These are phyloP conservation scores for Noctilio leporinus DNA, from an alignment of 2,113 vertebrate genomes.

Conservation along the genomic window DNA sequence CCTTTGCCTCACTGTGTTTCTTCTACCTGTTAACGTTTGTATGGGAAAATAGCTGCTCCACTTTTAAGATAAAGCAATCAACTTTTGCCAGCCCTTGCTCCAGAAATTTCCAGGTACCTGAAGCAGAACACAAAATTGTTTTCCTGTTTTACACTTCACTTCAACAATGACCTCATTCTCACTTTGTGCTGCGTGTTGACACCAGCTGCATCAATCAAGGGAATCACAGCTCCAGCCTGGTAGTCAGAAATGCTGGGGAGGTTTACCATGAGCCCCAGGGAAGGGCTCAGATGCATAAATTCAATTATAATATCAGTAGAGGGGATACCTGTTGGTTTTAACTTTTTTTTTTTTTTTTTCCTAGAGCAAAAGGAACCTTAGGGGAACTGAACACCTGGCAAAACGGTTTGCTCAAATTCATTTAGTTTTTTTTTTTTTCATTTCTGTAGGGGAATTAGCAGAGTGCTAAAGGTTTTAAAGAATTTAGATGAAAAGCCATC, in stretches of 20 bases:
- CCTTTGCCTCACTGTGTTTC: not conserved
- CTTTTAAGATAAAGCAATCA: not conserved
- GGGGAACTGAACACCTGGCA: constrained; percentile 70
- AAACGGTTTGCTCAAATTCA: constrained; percentile 61
- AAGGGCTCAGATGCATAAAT: not conserved
- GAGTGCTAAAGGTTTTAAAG: constrained; percentile 73
- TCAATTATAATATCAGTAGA: constrained; percentile 51
- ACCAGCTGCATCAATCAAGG: constrained; percentile 51
- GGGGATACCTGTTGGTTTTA: constrained; percentile 54
- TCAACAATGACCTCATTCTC: constrained; percentile 34
- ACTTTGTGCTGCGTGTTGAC: constrained; percentile 31
- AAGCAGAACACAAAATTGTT: constrained; percentile 26
- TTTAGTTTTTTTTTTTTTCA: constrained; percentile 33
- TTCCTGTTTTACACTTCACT: constrained; percentile 28
- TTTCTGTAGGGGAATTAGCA: constrained; percentile 69
- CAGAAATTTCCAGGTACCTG: constrained; percentile 39
- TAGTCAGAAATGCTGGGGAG: constrained; percentile 20
- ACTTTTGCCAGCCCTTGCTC: not conserved
- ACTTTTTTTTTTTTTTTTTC: not conserved
- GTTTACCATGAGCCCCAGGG: constrained; percentile 28
- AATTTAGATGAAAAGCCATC: constrained; percentile 74
- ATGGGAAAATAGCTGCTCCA: not conserved
- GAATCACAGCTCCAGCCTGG: not conserved
- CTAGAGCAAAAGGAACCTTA: constrained; percentile 43
- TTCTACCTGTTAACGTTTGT: not conserved